Evolutionary conservation across 2,888 invertebrate species (phyloP), one percentile per base, ranked within the genome.

Genomic region (Taenaris catops): DNA sequence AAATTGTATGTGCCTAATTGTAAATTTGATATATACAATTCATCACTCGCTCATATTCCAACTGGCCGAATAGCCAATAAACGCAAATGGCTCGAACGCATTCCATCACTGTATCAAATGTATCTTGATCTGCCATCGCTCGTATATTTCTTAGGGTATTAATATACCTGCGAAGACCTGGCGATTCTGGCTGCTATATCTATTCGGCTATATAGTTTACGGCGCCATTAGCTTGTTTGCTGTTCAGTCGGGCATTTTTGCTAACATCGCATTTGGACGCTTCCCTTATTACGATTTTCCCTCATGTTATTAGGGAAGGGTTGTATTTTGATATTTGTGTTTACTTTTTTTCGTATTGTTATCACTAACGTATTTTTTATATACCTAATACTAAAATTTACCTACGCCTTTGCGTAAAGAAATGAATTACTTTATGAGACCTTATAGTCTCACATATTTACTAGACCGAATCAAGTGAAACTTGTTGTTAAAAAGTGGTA

Each of bases 21-120:
- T n/a, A n/a, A n/a, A n/a, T n/a, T n/a, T n/a, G n/a, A n/a, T n/a
- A n/a, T n/a, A n/a, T n/a, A n/a, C n/a, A n/a, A n/a, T n/a, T n/a
- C n/a, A n/a, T n/a, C n/a, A n/a, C n/a, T n/a, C n/a, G n/a, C n/a
- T n/a, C n/a, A n/a, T 23, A 31, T 16, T 31, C 16, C 4, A 23
- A 67, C 69, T 70, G 71, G 67, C 69, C 76, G 68, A 78, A 78
- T 63, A 68, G 71, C 67, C 72, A 74, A 79, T 78, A 76, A 76
- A 80, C 51, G 64, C 61, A 75, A 83, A 83, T 76, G 74, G 74
- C 51, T 57, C 71, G 66, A 63, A 57, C 65, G 69, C 62, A 67
- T 65, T 63, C 55, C 47, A 51, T 59, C 51, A 51, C 57, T 47
- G 44, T 51, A 58, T 53, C 75, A 59, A 62, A 38, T 41, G 6